Evolutionary conservation across 2,888 invertebrate species (phyloP), one percentile per base, ranked within the genome.

Genomic region (Idaea dimidiata): DNA sequence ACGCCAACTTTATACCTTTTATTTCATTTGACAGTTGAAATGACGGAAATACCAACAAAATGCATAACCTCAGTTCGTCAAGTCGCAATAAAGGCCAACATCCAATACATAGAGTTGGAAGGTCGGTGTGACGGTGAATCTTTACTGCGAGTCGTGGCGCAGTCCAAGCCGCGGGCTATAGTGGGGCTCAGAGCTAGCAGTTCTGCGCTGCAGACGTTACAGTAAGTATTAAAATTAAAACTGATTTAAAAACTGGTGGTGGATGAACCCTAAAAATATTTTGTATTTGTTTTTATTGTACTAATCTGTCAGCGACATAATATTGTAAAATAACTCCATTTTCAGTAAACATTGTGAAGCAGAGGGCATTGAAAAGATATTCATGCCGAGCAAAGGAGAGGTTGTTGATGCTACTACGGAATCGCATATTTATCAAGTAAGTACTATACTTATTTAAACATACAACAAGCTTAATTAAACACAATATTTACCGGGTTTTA

Each of bases 41-140:
- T 87, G 76, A 62, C 76, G 0, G 98, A 98, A 81, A 95, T 97
- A 61, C 99, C 99, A 0, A 98, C 98, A 17, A 99, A 99, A 86
- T 98, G 98, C 80, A 93, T 98, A 2, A 93, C 94, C 10, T 93
- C 95, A 31, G 94, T 94, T 6, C 95, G 97, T 5, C 95, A 95
- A 0, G 94, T 99, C 58, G 94, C 95, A 68, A 94, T 99, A 0
- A 95, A 96, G 75, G 98, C 98, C 2, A 95, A 96, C 77, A 95
- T 99, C 7, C 96, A 97, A 72, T 99, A 97, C 80, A 99, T 99
- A 66, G 99, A 99, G 89, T 97, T 99, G 82, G 99, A 99, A 82
- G 99, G 99, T 0, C 94, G 97, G 61, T 97, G 97, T 6, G 97
- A 97, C 82, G 97, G 97, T 0, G 97, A 97, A 83, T 97, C 97